These are phyloP conservation scores for Sipha maydis DNA, from an alignment of 2,888 invertebrate species.

Conservation along the genomic window DNA sequence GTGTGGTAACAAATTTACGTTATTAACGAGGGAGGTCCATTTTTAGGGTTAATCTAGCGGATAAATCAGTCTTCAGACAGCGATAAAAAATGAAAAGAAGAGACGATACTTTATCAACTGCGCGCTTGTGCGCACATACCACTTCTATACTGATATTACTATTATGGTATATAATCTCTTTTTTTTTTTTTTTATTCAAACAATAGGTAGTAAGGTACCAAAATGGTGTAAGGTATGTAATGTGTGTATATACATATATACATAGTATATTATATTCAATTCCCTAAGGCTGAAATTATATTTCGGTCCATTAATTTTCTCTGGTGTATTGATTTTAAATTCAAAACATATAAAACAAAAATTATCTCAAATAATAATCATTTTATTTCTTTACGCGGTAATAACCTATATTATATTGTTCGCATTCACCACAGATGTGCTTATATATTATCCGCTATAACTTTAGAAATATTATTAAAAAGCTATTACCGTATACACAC, in stretches of 20 bases:
- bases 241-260: neutral
- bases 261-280: no score
- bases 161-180: neutral
- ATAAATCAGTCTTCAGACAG: slow-evolving; percentile 20
- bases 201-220: neutral
- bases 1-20: neutral
- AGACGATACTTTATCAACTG: slow-evolving; percentile 34
- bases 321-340: slow-evolving; percentile 39
- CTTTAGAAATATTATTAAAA: neutral
- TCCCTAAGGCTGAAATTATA: neutral
- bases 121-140: neutral
- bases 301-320: slow-evolving; percentile 44
- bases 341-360: slow-evolving; percentile 35
- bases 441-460: neutral
- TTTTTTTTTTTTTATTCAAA: slow-evolving; percentile 7
- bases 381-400: neutral
- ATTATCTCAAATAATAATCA: slow-evolving; percentile 11
- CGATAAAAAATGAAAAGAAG: neutral
- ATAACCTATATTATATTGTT: neutral
- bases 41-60: slow-evolving; percentile 5
- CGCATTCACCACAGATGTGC: no score
- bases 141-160: neutral
- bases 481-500: neutral
- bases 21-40: slow-evolving; percentile 13
- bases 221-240: neutral